These are phyloP conservation scores for Chrysolina oricalcia DNA, from an alignment of 2,888 invertebrate genomes.

Conservation along the genomic window DNA sequence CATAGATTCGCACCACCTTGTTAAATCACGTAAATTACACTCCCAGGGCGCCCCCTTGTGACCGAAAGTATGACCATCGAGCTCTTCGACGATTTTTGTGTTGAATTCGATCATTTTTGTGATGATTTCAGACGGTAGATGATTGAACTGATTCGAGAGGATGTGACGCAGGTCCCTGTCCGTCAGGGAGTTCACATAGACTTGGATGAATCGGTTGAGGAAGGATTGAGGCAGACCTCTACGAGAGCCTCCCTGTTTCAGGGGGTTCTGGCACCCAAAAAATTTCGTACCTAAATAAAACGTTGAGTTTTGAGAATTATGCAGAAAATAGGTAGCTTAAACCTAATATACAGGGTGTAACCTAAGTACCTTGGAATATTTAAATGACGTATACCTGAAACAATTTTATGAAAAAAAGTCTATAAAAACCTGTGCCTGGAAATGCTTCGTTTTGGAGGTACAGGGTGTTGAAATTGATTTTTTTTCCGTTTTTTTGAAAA, in stretches of 20 bases:
- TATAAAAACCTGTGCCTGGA: too few species aligned
- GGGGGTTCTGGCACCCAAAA: slow-evolving; percentile 98
- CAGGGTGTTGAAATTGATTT: too few species aligned
- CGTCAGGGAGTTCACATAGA: slow-evolving; percentile 79
- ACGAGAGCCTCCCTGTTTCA: slow-evolving; percentile 95
- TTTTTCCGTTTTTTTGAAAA: too few species aligned
- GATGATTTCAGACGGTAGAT: slow-evolving; percentile 77
- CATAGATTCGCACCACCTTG: slow-evolving; percentile 91
- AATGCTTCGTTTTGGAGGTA: too few species aligned
- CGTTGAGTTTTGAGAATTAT: not conserved
- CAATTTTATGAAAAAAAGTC: too few species aligned
- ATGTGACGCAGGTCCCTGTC: slow-evolving; percentile 81
- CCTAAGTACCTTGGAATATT: too few species aligned
- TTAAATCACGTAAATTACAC: slow-evolving; percentile 95
- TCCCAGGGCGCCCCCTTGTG: slow-evolving; percentile 94
- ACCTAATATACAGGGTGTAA: too few species aligned
- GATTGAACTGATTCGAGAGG: slow-evolving; percentile 78
- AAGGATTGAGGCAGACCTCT: slow-evolving; percentile 97
- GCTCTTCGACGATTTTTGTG: slow-evolving; percentile 78
- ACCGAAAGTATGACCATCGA: slow-evolving; percentile 81
- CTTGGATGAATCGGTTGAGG: slow-evolving; percentile 96
- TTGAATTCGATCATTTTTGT: slow-evolving; percentile 87
- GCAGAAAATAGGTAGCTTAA: not conserved
- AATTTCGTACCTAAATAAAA: slow-evolving; percentile 80
- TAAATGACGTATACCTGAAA: too few species aligned